A percentile compares a stretch with the other conserved stretches of the same genome.
phyloP scores from a whole-genome alignment of 2,888 invertebrate genomes.

The Ceratothoa steindachneri region DNA sequence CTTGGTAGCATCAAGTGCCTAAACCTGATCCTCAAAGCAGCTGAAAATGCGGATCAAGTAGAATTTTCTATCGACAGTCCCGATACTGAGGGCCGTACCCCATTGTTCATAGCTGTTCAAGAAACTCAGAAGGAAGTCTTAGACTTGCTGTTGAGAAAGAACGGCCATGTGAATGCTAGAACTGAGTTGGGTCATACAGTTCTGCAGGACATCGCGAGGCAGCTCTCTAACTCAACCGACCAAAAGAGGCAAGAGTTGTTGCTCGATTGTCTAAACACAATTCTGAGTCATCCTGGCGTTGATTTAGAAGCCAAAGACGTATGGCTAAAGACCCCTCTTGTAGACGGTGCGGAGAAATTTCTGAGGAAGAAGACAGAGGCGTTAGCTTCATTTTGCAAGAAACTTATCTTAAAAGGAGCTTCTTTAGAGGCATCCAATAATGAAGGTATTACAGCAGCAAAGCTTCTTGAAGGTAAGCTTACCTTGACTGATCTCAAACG shows the following conservation, averaged over 20 bases:
- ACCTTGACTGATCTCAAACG: slow-evolving; percentile 16
- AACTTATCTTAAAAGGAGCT: slow-evolving; percentile 34
- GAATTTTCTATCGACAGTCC: slow-evolving; percentile 24
- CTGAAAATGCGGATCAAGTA: neutral
- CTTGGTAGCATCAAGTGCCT: neutral
- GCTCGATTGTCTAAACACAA: slow-evolving; percentile 8
- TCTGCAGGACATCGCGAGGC: slow-evolving; percentile 25
- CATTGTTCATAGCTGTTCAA: slow-evolving; percentile 29
- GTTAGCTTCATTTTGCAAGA: slow-evolving; percentile 26
- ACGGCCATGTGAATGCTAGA: slow-evolving; percentile 31
- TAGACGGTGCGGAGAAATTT: slow-evolving; percentile 24
- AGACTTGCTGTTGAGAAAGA: slow-evolving; percentile 18
- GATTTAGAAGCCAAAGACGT: slow-evolving; percentile 35
- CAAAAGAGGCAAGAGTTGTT: neutral
- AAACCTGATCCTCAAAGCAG: too few relatives aligned
- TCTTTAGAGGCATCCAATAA: slow-evolving; percentile 24
- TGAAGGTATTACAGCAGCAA: slow-evolving; percentile 5
- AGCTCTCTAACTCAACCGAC: neutral
- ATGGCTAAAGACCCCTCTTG: slow-evolving; percentile 24
- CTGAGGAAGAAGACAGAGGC: too few relatives aligned
- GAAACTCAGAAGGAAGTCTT: slow-evolving; percentile 11
- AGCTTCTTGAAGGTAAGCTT: slow-evolving; percentile 15
- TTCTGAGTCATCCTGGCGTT: slow-evolving; percentile 13
- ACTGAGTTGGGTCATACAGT: slow-evolving; percentile 27
- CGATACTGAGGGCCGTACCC: slow-evolving; percentile 29